A percentile compares a stretch with the other conserved stretches of the same genome.
Evolutionary conservation across 2,888 invertebrate species (phyloP).

Genomic region (Chrysomela aeneicollis): DNA sequence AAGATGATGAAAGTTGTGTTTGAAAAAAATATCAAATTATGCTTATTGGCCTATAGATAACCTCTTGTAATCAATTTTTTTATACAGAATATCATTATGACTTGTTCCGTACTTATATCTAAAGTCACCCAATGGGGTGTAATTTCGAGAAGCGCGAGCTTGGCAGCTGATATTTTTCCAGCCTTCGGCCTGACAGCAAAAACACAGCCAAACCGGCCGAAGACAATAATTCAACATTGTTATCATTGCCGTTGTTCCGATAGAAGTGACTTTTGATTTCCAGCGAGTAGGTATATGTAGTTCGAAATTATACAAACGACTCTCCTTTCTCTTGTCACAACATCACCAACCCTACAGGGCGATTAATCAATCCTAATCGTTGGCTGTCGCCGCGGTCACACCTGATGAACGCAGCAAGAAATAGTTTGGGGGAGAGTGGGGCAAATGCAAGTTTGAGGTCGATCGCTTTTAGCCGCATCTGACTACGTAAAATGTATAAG

Average conservation of each 20-base stretch:
- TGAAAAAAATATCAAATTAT: too few species aligned
- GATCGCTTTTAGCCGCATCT: too few species aligned
- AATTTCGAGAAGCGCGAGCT: too few species aligned
- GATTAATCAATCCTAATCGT: conserved; percentile 37
- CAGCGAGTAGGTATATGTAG: not conserved
- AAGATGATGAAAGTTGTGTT: too few species aligned
- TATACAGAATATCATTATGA: too few species aligned
- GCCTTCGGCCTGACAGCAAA: not conserved
- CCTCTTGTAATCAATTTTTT: too few species aligned
- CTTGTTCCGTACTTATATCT: too few species aligned
- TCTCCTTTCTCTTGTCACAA: conserved; percentile 33
- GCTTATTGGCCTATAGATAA: too few species aligned
- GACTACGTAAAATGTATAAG: too few species aligned
- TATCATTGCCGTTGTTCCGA: conserved; percentile 2
- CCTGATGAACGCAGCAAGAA: conserved; percentile 26
- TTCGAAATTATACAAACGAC: conserved; percentile 16
- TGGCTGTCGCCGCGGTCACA: conserved; percentile 35
- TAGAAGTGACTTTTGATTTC: conserved; percentile 3
- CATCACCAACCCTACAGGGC: conserved; percentile 33
- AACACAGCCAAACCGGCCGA: not conserved
- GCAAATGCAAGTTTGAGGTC: not conserved
- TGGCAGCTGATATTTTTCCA: not conserved
- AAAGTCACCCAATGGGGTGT: too few species aligned
- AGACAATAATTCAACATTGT: conserved; percentile 4
- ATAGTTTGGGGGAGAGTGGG: conserved; percentile 12